A percentile compares a stretch with the other conserved stretches of the same genome.
Conservation (phyloP, 1,140 invertebrate species). For the Drosophila sturtevanti region DNA sequence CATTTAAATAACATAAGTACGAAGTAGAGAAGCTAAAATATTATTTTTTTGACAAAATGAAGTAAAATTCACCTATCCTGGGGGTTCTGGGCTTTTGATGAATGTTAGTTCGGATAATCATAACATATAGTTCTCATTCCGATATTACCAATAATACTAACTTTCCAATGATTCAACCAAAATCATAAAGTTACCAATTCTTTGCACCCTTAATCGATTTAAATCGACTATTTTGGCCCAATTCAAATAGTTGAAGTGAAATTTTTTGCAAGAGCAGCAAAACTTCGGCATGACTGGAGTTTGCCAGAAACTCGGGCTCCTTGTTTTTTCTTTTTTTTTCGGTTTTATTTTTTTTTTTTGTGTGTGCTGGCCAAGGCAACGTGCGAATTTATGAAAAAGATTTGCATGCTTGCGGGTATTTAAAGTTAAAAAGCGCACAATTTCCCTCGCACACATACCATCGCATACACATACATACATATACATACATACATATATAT, state of each 20-base stretch:
- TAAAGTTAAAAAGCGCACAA: slow-evolving; percentile 75
- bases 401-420: slow-evolving; percentile 75
- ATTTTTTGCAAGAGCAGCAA: background rate
- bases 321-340: slow-evolving; percentile 20
- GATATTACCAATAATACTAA: too few species aligned
- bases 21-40: too few species aligned
- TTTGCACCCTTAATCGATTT: background rate
- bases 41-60: too few species aligned
- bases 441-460: slow-evolving; percentile 51
- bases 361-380: slow-evolving; percentile 38
- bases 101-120: too few species aligned
- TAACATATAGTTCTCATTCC: too few species aligned
- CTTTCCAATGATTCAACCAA: too few species aligned
- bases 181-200: background rate
- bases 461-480: background rate
- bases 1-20: too few species aligned
- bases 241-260: background rate
- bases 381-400: slow-evolving; percentile 79
- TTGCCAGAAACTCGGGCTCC: background rate
- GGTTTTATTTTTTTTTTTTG: slow-evolving; percentile 1
- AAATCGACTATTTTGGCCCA: background rate
- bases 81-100: too few species aligned
- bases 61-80: too few species aligned
- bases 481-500: background rate
- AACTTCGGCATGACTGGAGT: background rate